A percentile compares a stretch with the other conserved stretches of the same genome.
These are phyloP conservation scores for Arbacia lixula DNA, from an alignment of 53 echinoderm and acorn worm genomes.

Conservation along the genomic window DNA sequence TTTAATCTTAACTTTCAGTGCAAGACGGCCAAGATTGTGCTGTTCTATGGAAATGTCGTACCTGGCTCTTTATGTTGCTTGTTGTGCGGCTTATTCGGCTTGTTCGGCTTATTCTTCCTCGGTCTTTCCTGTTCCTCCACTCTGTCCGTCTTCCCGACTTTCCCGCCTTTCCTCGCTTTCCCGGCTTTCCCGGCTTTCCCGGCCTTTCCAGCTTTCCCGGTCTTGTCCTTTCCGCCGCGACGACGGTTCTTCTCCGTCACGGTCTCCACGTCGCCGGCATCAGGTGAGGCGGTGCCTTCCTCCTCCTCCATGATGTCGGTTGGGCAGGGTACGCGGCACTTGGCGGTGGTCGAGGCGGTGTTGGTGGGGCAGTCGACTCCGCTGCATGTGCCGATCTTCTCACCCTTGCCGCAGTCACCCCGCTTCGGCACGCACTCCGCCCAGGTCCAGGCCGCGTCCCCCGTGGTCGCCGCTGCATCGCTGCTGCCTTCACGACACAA, in stretches of 20 bases:
- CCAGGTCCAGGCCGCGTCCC: not conserved
- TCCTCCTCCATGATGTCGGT: not conserved
- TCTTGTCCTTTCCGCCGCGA: not conserved
- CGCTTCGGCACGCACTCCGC: constrained; percentile 12
- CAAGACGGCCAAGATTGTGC: too few relatives aligned
- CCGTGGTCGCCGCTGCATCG: not conserved
- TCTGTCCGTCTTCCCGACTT: too few relatives aligned
- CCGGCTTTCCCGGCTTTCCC: constrained; percentile 15
- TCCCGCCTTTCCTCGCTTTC: too few relatives aligned
- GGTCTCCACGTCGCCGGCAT: too few relatives aligned
- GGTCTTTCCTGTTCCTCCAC: too few relatives aligned
- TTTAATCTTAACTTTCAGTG: too few relatives aligned
- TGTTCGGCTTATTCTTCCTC: too few relatives aligned
- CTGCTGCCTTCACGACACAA: not conserved
- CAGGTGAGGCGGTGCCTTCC: not conserved
- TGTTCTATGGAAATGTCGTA: too few relatives aligned
- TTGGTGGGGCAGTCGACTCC: not conserved
- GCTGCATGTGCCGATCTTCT: constrained; percentile 22
- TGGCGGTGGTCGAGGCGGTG: not conserved
- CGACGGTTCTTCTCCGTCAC: not conserved
- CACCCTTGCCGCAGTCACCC: constrained; percentile 24
- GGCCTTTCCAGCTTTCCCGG: constrained; percentile 1
- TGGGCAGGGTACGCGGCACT: constrained; percentile 12
- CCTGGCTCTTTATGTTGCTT: too few relatives aligned
- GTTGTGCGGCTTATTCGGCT: too few relatives aligned